phyloP scores from a whole-genome alignment of 2,888 invertebrate species.

The Pantelozetes paolii region DNA sequence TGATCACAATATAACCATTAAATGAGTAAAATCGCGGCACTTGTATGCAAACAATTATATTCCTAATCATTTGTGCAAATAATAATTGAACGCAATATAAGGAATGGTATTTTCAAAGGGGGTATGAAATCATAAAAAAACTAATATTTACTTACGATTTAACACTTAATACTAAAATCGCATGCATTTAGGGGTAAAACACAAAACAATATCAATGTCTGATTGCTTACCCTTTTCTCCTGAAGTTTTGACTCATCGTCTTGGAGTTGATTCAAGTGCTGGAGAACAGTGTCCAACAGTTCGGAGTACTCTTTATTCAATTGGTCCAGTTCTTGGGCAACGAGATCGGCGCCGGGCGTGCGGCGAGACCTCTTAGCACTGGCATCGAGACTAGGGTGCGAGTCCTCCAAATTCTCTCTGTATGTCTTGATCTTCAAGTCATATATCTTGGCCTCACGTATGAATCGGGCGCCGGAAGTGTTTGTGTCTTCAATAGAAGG shows the following conservation, averaged over 20 bases:
- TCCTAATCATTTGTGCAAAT: too few species aligned
- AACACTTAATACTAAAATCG: neutral
- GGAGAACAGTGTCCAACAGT: conserved; percentile 53
- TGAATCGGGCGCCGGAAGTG: conserved; percentile 87
- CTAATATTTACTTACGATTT: neutral
- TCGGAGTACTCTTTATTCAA: conserved; percentile 73
- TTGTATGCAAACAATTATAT: too few species aligned
- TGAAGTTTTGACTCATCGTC: conserved; percentile 36
- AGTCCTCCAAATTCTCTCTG: conserved; percentile 71
- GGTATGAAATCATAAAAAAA: neutral
- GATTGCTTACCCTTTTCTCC: conserved; percentile 16
- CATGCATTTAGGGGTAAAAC: conserved; percentile 1
- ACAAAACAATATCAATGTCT: neutral
- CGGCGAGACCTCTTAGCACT: conserved; percentile 51
- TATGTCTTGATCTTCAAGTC: conserved; percentile 78
- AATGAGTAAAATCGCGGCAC: too few species aligned
- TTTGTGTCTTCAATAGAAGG: conserved; percentile 93
- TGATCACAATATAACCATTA: too few species aligned
- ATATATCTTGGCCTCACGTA: conserved; percentile 94
- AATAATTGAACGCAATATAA: conserved; percentile 27
- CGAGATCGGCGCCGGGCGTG: conserved; percentile 64
- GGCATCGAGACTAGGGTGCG: conserved; percentile 69
- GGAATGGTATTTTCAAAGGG: neutral
- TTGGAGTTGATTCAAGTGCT: conserved; percentile 62
- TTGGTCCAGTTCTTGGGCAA: conserved; percentile 71